phyloP scores from a whole-genome alignment of 2,113 vertebrate genomes.

The Hoplias malabaricus region DNA sequence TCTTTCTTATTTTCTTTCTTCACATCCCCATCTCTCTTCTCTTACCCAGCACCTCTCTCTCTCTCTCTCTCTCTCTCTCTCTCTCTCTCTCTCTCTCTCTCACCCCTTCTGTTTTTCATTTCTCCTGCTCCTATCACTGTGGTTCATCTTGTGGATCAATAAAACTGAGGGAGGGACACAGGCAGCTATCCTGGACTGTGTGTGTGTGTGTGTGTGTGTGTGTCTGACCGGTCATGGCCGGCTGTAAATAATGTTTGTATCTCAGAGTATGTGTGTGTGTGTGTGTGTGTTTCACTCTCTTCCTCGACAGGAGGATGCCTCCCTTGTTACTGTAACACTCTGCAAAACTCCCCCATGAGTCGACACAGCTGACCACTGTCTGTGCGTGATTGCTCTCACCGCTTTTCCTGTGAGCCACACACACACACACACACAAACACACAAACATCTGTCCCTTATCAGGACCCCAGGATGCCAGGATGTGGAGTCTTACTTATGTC shows the following conservation, averaged over 20 bases:
- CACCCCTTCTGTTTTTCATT: constrained; percentile 36
- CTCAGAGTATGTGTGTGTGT: constrained; percentile 66
- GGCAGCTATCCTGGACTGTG: not conserved
- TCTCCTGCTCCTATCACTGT: constrained; percentile 33
- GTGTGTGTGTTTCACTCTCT: constrained; percentile 52
- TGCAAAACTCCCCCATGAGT: constrained; percentile 40
- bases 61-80: not conserved
- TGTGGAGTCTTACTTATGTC: too few species aligned
- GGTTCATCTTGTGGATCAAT: not conserved
- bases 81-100: constrained; percentile 40
- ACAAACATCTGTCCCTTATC: not conserved
- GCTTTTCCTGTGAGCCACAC: constrained; percentile 48
- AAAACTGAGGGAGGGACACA: not conserved
- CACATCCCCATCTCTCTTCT: not conserved
- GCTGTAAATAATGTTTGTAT: constrained; percentile 25
- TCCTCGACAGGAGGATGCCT: not conserved
- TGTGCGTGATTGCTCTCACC: constrained; percentile 5
- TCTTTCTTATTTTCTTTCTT: constrained; percentile 24
- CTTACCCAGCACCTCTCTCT: constrained; percentile 4
- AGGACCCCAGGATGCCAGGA: too few species aligned
- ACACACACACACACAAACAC: constrained; percentile 23
- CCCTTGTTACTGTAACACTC: constrained; percentile 22
- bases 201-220: too few species aligned
- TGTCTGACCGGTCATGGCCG: not conserved
- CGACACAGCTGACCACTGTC: constrained; percentile 33